These are phyloP conservation scores for Gerris lacustris DNA, from an alignment of 2,888 invertebrate genomes.

Conservation along the genomic window DNA sequence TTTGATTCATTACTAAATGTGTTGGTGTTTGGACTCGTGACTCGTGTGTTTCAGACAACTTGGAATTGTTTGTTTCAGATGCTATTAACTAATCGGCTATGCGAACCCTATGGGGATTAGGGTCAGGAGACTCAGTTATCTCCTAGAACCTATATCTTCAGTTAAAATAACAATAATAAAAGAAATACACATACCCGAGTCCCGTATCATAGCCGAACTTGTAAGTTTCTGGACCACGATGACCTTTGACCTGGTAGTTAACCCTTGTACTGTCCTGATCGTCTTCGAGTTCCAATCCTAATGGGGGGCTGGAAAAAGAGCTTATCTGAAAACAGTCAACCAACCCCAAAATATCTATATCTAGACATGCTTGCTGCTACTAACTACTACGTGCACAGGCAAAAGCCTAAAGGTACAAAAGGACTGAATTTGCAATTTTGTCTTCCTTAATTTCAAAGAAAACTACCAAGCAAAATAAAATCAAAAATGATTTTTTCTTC, in stretches of 20 bases:
- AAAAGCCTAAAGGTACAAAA: neutral
- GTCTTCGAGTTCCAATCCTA: constrained; percentile 11
- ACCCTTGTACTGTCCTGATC: constrained; percentile 42
- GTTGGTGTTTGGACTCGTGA: no score
- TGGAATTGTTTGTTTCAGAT: no score
- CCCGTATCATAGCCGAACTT: constrained; percentile 77
- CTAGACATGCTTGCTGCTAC: neutral
- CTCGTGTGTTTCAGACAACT: no score
- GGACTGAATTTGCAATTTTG: no score
- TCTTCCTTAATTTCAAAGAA: no score
- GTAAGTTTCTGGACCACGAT: constrained; percentile 68
- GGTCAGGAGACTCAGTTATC: no score
- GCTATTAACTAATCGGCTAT: no score
- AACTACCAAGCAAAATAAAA: no score
- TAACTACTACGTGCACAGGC: neutral
- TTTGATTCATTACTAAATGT: no score
- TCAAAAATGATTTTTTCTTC: no score
- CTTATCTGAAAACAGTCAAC: constrained; percentile 20
- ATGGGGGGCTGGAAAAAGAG: constrained; percentile 14
- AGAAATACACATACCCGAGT: constrained; percentile 50
- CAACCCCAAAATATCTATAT: constrained; percentile 9
- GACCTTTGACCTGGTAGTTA: constrained; percentile 69
- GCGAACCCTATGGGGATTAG: no score
- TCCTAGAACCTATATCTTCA: no score
- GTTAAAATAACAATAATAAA: neutral